Base-by-base conservation (phyloP, 2,888 invertebrate species). In the Lysandra coridon region DNA sequence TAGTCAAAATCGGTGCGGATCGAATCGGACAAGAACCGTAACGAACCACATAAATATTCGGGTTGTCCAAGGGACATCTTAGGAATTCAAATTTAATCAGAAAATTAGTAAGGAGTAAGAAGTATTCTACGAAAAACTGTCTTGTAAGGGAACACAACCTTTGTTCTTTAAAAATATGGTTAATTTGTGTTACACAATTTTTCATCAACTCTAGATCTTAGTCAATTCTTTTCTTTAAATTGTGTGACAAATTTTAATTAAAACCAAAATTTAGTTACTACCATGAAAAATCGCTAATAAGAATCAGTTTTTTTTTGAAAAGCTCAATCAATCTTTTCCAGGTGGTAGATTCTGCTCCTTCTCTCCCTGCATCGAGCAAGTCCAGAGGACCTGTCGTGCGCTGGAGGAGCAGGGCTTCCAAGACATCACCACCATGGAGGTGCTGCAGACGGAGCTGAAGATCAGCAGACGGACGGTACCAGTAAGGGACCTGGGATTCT, bases 361-460 rank as follows among this genome's bases (percentile, higher is more conserved):
- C 93, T 99, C 99, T 0, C 99, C 99, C 0, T 99, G 99, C 91
- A 99, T 99, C 83, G 99, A 99, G 92, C 99, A 99, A 95, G 99
- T 99, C 0, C 99, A 99, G 91, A 96, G 97, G 82, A 98, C 98
- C 10, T 98, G 98, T 88, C 89, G 95, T 64, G 95, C 95, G 40
- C 94, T 99, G 53, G 92, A 95, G 79, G 94, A 96, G 62, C 89
- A 96, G 73, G 98, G 98, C 6, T 99, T 99, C 90, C 96, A 97
- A 80, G 98, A 98, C 85, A 95, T 99, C 79, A 95, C 96, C 84
- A 99, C 99, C 0, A 95, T 98, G 91, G 99, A 99, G 90, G 97
- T 98, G 83, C 92, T 98, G 82, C 98, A 98, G 90, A 96, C 96
- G 7, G 97, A 98, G 86, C 95, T 97, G 81, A 96, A 96, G 81